phyloP scores from a whole-genome alignment of 1,140 invertebrate species.

The Papilio xuthus region DNA sequence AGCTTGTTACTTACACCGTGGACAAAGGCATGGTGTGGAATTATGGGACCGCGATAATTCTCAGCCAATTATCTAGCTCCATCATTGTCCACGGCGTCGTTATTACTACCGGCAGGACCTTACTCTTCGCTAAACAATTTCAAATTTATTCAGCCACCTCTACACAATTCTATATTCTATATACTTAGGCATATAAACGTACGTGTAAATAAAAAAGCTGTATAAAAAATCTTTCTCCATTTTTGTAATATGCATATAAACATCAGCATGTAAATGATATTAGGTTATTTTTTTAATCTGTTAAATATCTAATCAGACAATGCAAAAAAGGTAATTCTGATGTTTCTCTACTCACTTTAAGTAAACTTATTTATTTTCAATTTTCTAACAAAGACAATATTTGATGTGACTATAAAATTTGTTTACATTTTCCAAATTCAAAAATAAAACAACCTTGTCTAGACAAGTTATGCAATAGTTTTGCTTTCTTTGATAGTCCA shows the following conservation, averaged over 20 bases:
- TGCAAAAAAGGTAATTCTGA: not conserved
- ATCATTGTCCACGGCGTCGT: constrained; percentile 14
- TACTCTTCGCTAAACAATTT: constrained; percentile 33
- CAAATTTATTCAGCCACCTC: constrained; percentile 22
- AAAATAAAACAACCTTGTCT: constrained; percentile 26
- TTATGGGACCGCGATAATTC: constrained; percentile 33
- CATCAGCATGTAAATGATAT: too few species aligned
- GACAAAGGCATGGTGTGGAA: constrained; percentile 24
- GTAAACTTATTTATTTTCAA: not conserved
- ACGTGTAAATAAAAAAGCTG: not conserved
- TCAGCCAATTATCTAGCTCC: constrained; percentile 35
- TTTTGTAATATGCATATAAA: too few species aligned
- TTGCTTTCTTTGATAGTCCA: constrained; percentile 29
- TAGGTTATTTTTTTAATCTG: too few species aligned
- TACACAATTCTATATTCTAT: not conserved
- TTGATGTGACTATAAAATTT: not conserved
- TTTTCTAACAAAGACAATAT: not conserved
- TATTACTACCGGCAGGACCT: constrained; percentile 32
- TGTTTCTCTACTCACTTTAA: not conserved
- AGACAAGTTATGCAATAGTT: constrained; percentile 23
- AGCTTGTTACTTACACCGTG: constrained; percentile 30
- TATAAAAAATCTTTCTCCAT: not conserved
- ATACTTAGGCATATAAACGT: not conserved
- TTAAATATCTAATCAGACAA: too few species aligned
- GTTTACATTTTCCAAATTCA: not conserved